Conservation (phyloP, 2,797 vertebrate species). For the Crenichthys baileyi region DNA sequence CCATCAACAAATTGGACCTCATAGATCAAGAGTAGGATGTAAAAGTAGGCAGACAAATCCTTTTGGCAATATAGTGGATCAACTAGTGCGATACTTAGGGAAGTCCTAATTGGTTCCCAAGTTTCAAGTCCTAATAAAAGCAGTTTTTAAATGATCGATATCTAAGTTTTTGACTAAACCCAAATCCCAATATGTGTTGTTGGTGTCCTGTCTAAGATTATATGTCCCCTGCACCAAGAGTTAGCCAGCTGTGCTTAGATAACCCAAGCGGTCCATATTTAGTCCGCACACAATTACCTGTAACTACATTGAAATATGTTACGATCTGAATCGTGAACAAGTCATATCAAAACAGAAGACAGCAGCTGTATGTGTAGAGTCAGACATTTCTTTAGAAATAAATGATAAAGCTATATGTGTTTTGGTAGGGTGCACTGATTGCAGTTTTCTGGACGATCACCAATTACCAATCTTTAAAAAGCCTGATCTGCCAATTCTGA, state of each 20-base stretch:
- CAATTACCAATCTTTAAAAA: too few relatives aligned
- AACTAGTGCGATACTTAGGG: neutral
- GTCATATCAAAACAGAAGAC: too few relatives aligned
- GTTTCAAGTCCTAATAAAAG: neutral
- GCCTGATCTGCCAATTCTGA: too few relatives aligned
- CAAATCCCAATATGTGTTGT: neutral
- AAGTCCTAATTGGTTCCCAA: neutral
- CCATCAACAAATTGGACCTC: too few relatives aligned
- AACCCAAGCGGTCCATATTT: neutral
- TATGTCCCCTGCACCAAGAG: neutral
- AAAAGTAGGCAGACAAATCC: too few relatives aligned
- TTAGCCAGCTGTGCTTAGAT: neutral
- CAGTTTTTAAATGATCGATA: neutral
- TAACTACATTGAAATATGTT: neutral
- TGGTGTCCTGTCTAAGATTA: neutral
- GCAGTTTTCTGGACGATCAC: too few relatives aligned
- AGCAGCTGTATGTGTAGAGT: too few relatives aligned
- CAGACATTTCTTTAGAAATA: too few relatives aligned
- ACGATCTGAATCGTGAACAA: neutral
- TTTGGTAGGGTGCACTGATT: too few relatives aligned
- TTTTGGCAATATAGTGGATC: too few relatives aligned
- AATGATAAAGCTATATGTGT: too few relatives aligned
- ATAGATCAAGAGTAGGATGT: too few relatives aligned
- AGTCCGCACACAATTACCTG: neutral
- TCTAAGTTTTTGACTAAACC: neutral